These are phyloP conservation scores for roundworm (Caenorhabditis elegans) DNA, from an alignment of 1,140 invertebrate species.

Conservation along the genomic window WBcel235 BX284605.5:8543501-8544000, in stretches of 20 bases:
- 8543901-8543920: too few relatives aligned
- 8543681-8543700: neutral
- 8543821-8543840: too few relatives aligned
- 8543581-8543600: slow-evolving; percentile 6
- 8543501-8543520: too few relatives aligned
- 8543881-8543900: too few relatives aligned
- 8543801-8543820: too few relatives aligned
- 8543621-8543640: neutral
- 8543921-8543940: too few relatives aligned
- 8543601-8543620: neutral
- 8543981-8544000: neutral
- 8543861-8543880: too few relatives aligned
- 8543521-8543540: slow-evolving; percentile 8
- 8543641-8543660: slow-evolving; percentile 21
- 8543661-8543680: neutral
- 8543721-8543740: neutral
- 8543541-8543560: neutral
- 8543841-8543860: too few relatives aligned
- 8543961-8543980: too few relatives aligned
- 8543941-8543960: too few relatives aligned
- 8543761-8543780: neutral
- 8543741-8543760: neutral
- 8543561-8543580: neutral
- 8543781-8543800: too few relatives aligned
- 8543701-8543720: neutral